These are phyloP conservation scores for Pachyrhynchus sulphureomaculatus DNA, from an alignment of 1,140 invertebrate species.

Conservation along the genomic window DNA sequence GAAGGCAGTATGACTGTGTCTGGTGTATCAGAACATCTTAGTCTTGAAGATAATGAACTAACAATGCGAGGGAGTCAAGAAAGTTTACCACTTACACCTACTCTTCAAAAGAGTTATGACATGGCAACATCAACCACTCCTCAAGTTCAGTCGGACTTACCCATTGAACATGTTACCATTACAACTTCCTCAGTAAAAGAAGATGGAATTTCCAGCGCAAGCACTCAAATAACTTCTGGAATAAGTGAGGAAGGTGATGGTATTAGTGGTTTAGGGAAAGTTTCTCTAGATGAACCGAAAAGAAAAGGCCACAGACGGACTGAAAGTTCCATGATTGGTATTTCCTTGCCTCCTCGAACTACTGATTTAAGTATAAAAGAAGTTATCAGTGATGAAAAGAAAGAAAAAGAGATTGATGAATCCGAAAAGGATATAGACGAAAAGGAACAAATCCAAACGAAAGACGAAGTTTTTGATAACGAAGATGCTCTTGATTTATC, in stretches of 20 bases:
- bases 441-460: constrained; percentile 36
- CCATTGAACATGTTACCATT: constrained; percentile 57
- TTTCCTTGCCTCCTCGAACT: constrained; percentile 13
- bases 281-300: constrained; percentile 49
- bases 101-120: constrained; percentile 42
- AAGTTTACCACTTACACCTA: constrained; percentile 35
- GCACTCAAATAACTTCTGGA: constrained; percentile 59
- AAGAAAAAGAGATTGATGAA: constrained; percentile 54
- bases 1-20: constrained; percentile 52
- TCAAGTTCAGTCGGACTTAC: constrained; percentile 37
- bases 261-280: constrained; percentile 54
- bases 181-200: constrained; percentile 56
- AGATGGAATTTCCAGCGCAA: constrained; percentile 54
- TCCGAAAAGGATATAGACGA: constrained; percentile 41
- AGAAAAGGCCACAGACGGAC: constrained; percentile 58
- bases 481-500: constrained; percentile 38
- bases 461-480: constrained; percentile 39
- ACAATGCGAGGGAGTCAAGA: constrained; percentile 38
- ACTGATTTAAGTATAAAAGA: constrained; percentile 50
- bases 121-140: constrained; percentile 49
- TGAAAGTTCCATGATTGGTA: constrained; percentile 52
- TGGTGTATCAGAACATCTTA: constrained; percentile 56
- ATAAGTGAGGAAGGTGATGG: constrained; percentile 48
- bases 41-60: constrained; percentile 45
- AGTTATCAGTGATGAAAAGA: constrained; percentile 50